Conservation (phyloP, 2,888 invertebrate species). For the Chymomyza fuscimana region DNA sequence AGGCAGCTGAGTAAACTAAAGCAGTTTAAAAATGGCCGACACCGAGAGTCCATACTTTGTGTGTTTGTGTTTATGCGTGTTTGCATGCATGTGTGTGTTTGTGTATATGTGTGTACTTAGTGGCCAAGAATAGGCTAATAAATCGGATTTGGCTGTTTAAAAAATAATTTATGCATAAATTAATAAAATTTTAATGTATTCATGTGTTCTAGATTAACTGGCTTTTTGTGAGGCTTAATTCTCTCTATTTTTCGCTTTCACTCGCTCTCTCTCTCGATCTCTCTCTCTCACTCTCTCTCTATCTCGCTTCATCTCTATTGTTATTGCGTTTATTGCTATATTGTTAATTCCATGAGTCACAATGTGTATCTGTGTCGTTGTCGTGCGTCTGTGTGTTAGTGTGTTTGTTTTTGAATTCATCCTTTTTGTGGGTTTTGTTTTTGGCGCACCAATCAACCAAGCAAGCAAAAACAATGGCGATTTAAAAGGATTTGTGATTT, state of each 20-base stretch:
- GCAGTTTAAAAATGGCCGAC: slow-evolving; percentile 22
- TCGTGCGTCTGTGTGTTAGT: neutral
- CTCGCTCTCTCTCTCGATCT: neutral
- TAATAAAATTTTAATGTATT: slow-evolving; percentile 31
- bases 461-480: slow-evolving; percentile 15
- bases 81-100: neutral
- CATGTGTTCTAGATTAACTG: neutral
- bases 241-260: too few species aligned
- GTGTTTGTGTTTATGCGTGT: neutral
- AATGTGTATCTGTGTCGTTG: neutral
- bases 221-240: too few species aligned
- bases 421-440: neutral
- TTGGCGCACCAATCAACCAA: neutral
- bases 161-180: slow-evolving; percentile 48
- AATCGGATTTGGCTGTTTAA: slow-evolving; percentile 29
- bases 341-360: neutral
- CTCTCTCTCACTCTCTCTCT: too few species aligned
- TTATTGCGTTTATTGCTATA: neutral
- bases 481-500: slow-evolving; percentile 44
- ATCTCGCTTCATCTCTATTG: neutral
- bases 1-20: neutral
- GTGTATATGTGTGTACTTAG: neutral
- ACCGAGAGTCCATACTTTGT: neutral
- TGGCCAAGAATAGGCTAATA: slow-evolving; percentile 7
- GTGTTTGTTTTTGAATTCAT: neutral